phyloP scores from a whole-genome alignment of 2,113 vertebrate species.

The Ramphastos sulfuratus region DNA sequence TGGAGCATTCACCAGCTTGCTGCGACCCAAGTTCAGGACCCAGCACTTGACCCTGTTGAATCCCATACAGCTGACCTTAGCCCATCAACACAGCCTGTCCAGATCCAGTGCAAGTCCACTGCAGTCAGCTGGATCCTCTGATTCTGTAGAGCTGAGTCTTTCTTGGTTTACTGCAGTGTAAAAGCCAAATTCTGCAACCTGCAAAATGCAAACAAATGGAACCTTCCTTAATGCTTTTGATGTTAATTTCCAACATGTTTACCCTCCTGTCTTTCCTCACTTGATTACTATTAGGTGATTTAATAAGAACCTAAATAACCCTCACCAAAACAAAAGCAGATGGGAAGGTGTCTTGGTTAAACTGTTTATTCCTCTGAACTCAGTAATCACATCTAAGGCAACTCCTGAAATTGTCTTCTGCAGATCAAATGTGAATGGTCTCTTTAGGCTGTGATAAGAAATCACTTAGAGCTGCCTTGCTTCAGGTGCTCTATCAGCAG shows the following conservation, averaged over 20 bases:
- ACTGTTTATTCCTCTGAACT: not conserved
- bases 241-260: not conserved
- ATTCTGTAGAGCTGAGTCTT: fast-evolving
- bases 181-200: not conserved
- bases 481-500: not conserved
- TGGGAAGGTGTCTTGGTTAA: not conserved
- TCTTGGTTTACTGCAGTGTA: not conserved
- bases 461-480: not conserved
- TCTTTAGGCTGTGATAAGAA: not conserved
- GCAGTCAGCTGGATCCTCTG: not conserved
- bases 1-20: too few species aligned
- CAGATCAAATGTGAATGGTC: not conserved
- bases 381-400: not conserved
- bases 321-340: not conserved
- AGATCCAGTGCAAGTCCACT: too few species aligned
- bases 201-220: not conserved
- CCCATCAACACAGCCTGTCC: too few species aligned
- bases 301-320: slow-evolving; percentile 5
- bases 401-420: not conserved
- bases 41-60: too few species aligned
- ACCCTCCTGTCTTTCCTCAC: not conserved
- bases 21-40: too few species aligned
- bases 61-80: too few species aligned
- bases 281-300: not conserved
- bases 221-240: not conserved